These are phyloP conservation scores for Chauna torquata DNA, from an alignment of 2,113 vertebrate species.

Conservation along the genomic window DNA sequence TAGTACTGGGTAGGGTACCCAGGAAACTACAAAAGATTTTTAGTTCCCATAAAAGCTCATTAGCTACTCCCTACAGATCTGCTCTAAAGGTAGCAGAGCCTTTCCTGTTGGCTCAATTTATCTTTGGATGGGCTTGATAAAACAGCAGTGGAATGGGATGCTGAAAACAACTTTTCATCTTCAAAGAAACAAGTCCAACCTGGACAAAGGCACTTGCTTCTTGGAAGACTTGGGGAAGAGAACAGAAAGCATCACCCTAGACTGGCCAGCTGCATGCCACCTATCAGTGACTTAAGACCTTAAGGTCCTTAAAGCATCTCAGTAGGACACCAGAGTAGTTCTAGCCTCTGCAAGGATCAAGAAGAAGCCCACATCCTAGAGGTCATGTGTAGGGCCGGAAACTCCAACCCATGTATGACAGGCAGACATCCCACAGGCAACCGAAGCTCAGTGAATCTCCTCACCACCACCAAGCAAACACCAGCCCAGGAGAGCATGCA, in stretches of 20 bases:
- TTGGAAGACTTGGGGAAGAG: background rate
- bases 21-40: background rate
- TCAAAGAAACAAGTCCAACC: background rate
- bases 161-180: background rate
- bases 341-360: background rate
- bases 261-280: too few species aligned
- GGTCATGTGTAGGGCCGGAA: background rate
- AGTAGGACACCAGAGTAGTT: background rate
- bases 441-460: background rate
- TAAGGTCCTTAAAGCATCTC: background rate
- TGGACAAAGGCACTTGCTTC: background rate
- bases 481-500: rapidly evolving
- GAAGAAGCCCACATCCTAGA: background rate
- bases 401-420: rapidly evolving
- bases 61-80: background rate
- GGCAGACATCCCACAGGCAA: too few species aligned
- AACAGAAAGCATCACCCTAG: background rate
- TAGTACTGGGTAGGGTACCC: background rate
- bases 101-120: rapidly evolving
- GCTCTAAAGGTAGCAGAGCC: background rate
- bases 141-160: background rate
- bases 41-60: background rate
- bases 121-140: background rate
- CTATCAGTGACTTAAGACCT: rapidly evolving
- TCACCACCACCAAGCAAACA: too few species aligned